These are phyloP conservation scores for Haliclystus octoradiatus DNA, from an alignment of 30 jellyfish, hydroid and myxozoan genomes.

Conservation along the genomic window DNA sequence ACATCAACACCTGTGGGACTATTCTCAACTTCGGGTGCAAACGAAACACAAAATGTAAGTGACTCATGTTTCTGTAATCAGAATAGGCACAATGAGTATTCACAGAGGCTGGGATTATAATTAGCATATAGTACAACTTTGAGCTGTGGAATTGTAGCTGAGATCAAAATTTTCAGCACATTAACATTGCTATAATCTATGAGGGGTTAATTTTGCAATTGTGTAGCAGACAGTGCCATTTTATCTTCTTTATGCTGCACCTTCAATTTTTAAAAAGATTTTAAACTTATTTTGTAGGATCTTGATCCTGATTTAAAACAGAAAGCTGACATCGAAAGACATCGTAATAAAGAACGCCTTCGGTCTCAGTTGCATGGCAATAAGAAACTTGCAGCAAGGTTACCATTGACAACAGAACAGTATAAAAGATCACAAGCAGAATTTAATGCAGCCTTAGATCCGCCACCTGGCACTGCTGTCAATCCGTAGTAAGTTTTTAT, in stretches of 20 bases:
- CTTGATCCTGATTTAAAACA: constrained; percentile 73
- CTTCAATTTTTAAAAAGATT: too few species aligned
- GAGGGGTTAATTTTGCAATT: too few species aligned
- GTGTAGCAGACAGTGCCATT: too few species aligned
- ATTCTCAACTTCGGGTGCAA: neutral
- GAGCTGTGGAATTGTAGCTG: too few species aligned
- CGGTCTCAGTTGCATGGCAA: constrained; percentile 21
- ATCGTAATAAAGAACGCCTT: constrained; percentile 84
- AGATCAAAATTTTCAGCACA: too few species aligned
- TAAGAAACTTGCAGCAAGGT: neutral
- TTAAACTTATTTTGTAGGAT: too few species aligned
- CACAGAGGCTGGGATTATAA: too few species aligned
- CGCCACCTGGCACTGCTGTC: too few species aligned
- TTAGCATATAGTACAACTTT: too few species aligned
- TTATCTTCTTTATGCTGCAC: too few species aligned
- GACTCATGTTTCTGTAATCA: neutral
- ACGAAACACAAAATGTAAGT: neutral
- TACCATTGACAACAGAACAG: neutral
- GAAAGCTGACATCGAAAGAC: constrained; percentile 77
- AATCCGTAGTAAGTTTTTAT: too few species aligned
- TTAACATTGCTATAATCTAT: too few species aligned
- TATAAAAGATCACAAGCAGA: constrained; percentile 73
- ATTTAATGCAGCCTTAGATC: constrained; percentile 70
- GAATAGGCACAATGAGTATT: neutral
- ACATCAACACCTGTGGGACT: constrained; percentile 11